Evolutionary conservation across 1,140 invertebrate species (phyloP).

Genomic region (Hetaerina americana): DNA sequence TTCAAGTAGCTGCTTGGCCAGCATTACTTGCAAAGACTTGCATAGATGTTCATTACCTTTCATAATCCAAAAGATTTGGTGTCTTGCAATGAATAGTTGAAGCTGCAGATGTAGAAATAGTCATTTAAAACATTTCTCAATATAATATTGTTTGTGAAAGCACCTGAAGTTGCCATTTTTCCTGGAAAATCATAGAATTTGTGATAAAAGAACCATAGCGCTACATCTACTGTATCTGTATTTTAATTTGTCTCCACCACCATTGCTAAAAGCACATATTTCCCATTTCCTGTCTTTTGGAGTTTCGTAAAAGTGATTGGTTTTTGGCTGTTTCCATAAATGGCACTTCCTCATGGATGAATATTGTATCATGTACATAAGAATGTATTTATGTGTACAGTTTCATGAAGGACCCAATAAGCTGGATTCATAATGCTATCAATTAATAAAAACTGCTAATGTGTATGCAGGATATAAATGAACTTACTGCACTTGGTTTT

Average conservation of each 20-base stretch:
- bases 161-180: neutral
- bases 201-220: neutral
- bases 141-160: neutral
- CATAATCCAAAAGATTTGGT: too few relatives aligned
- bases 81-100: too few relatives aligned
- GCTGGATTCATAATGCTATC: neutral
- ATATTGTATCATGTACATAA: neutral
- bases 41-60: too few relatives aligned
- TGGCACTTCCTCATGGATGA: neutral
- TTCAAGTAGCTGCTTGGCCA: neutral
- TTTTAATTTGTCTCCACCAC: neutral
- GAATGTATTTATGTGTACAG: neutral
- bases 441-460: neutral
- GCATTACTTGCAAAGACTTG: neutral
- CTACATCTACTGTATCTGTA: neutral
- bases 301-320: neutral
- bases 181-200: neutral
- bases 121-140: neutral
- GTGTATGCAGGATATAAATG: neutral
- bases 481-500: too few relatives aligned
- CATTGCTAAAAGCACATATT: neutral
- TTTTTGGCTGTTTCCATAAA: neutral
- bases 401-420: neutral
- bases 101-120: neutral
- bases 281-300: neutral